Evolutionary conservation across 2,888 invertebrate species (phyloP), one percentile per base, ranked within the genome.

Genomic region (Biston stratarius): DNA sequence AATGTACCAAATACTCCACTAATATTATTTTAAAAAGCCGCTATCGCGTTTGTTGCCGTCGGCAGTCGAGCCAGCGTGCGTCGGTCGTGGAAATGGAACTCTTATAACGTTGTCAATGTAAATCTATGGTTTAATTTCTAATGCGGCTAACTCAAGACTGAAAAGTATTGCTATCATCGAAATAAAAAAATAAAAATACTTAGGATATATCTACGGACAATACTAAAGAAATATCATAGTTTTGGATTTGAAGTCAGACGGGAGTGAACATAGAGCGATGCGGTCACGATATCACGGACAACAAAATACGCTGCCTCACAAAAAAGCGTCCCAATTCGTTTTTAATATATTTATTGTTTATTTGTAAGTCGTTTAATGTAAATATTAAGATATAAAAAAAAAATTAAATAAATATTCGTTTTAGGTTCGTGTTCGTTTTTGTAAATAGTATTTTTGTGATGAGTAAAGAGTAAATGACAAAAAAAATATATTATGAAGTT

Each of bases 351-450:
- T 90, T 91, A 91, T 91, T 87, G 79, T 90, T 90, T 88, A 83
- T 92, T 91, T 91, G 76, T 92, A 92, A 92, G 92, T 89, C 91
- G 89, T 92, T 92, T 91, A 90, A 88, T 91, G 90, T 92, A 92
- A 82, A 92, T 91, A 92, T 81, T 88, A 88, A 88, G 88, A 85
- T 84, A 84, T 87, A 76, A 82, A 83, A 83, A 83, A 84, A 82
- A 82, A 24, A 24, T 24, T 52, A 85, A 82, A 87, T 86, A 88
- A 83, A 87, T 86, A 86, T 88, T 87, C 82, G 79, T 85, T 89
- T 87, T 88, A 90, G 83, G 83, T 85, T 86, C 82, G 83, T 85
- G 86, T 84, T 83, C 78, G 79, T 82, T 81, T 82, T 86, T 92
- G 91, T 92, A 90, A 86, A 91, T 91, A 91, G 84, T 90, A 86